Evolutionary conservation across 2,888 invertebrate genomes (phyloP), one percentile per base, ranked within the genome.

Genomic region (Mythimna albipuncta): DNA sequence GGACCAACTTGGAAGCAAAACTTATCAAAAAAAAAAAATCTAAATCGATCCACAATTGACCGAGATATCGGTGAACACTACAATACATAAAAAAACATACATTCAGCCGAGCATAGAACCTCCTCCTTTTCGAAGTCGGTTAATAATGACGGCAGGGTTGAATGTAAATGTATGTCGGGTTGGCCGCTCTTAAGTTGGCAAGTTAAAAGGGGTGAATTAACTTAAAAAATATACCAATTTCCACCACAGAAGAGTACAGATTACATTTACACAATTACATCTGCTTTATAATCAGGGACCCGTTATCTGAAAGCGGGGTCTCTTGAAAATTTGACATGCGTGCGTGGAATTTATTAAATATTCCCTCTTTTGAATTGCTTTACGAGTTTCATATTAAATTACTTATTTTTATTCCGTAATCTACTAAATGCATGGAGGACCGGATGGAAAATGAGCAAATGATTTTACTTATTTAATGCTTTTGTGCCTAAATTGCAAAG

Each of bases 331-430:
- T 69, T 70, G 71, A 76, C 71, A 75, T 58, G 71, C 75, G 79
- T 68, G 73, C 26, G 21, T 19, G 1, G 72, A 83, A 83, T 83
- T 66, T 69, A 83, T 81, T 68, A 79, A 62, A 66, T 58, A 47
- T 69, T n/a, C 21, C 16, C 67, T 47, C 66, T 67, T 70, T 72
- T 76, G 64, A 63, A 35, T 69, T 63, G 35, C 52, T 65, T 65
- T 72, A 32, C 10, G 26, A 44, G 72, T 2, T 26, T 38, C 0
- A n/a, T 41, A 38, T 0, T 16, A 47, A 26, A 62, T 47, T 9
- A 26, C 7, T 44, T 5, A 1, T 32, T 47, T 11, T 47, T 47
- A 16, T 44, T 10, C 6, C 21, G 16, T 41, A 16, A 9, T 44
- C 26, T 62, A 9, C 26, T 26, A 62, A 47, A 21, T 11, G 11